Evolutionary conservation across 2,113 vertebrate species (phyloP), one percentile per base, ranked within the genome.

Genomic region (Lamprotornis superbus): DNA sequence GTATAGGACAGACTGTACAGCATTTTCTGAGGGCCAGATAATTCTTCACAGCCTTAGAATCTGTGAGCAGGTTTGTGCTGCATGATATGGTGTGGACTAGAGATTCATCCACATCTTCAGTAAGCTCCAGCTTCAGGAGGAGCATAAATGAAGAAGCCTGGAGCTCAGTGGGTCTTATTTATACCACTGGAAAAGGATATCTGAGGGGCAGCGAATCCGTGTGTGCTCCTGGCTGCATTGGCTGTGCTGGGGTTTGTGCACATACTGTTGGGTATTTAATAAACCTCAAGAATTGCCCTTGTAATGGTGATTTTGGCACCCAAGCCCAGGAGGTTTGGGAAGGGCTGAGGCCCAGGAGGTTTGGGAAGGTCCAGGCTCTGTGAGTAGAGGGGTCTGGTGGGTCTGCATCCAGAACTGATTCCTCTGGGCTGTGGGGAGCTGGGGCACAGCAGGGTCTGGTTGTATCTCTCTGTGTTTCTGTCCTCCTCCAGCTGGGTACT

Each of bases 381-480:
- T 1, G 19, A 17, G 42, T 1, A n/a, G 33, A 5, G 8, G 18
- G 39, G 12, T 23, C 10, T 5, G 21, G 18, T 4, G 5, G 14
- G 7, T 5, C 22, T 33, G 59, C 1, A 3, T 20, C 12, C 16
- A 10, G 31, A 11, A 23, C 46, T 27, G 13, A 46, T 47, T 53
- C 19, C 22, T 44, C 37, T 25, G 3, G 10, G 37, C 27, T 27
- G 40, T 11, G 7, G 10, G 7, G 28, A 16, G 44, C 35, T 24
- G 44, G 53, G 28, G 12, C 77, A 74, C 60, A 24, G 13, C 0
- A 0, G 13, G 25, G 11, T n/a, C 64, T 46, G 17, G 2, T 3
- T 12, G 12, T 30, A 21, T 31, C n/a, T 47, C 4, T 4, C 5
- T 12, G 24, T 24, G 22, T 28, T 31, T 63, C 15, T 67, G 65